These are phyloP conservation scores for Hirtodrosophila confusa DNA, from an alignment of 2,888 invertebrate species.

Conservation along the genomic window DNA sequence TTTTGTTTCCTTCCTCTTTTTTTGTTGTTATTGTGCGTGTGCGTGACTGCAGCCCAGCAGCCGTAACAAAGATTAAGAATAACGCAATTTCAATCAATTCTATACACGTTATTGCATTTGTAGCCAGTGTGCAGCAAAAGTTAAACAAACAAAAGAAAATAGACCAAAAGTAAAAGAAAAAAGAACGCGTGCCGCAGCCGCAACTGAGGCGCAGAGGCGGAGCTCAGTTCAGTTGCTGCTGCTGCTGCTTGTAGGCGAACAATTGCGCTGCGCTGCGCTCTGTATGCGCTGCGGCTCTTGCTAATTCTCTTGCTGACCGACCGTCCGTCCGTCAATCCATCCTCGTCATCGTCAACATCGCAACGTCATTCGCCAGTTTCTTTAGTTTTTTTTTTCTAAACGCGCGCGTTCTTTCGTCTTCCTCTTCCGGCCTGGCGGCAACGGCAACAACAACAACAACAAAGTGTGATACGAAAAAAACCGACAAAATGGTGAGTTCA, in stretches of 20 bases:
- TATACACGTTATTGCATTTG: conserved; percentile 7
- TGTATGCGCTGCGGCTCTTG: conserved; percentile 2
- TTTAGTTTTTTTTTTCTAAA: conserved; percentile 10
- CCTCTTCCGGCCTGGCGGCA: conserved; percentile 43
- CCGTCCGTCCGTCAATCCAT: conserved; percentile 20
- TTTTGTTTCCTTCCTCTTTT: conserved; percentile 59
- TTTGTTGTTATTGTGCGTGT: conserved; percentile 64
- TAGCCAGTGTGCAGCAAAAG: conserved; percentile 35
- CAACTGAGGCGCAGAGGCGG: conserved; percentile 25
- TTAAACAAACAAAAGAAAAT: conserved; percentile 59
- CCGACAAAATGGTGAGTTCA: conserved; percentile 50
- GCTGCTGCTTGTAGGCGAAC: conserved; percentile 16
- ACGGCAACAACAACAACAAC: conserved; percentile 19
- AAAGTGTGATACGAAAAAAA: conserved; percentile 28
- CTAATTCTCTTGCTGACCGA: conserved; percentile 20
- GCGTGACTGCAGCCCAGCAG: conserved; percentile 37
- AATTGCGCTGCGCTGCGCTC: conserved; percentile 29
- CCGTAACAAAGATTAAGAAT: conserved; percentile 20
- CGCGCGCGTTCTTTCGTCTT: conserved; percentile 52
- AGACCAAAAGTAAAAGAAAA: conserved; percentile 21
- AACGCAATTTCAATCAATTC: conserved; percentile 9
- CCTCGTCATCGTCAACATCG: conserved; percentile 15
- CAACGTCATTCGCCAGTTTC: conserved; percentile 8
- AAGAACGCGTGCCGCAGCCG: conserved; percentile 46
- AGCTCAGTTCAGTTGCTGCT: conserved; percentile 25